Percentiles rank a stretch among this genome's conserved stretches.
These are phyloP conservation scores for Plecotus auritus DNA, from an alignment of 2,113 vertebrate species.

Conservation along the genomic window DNA sequence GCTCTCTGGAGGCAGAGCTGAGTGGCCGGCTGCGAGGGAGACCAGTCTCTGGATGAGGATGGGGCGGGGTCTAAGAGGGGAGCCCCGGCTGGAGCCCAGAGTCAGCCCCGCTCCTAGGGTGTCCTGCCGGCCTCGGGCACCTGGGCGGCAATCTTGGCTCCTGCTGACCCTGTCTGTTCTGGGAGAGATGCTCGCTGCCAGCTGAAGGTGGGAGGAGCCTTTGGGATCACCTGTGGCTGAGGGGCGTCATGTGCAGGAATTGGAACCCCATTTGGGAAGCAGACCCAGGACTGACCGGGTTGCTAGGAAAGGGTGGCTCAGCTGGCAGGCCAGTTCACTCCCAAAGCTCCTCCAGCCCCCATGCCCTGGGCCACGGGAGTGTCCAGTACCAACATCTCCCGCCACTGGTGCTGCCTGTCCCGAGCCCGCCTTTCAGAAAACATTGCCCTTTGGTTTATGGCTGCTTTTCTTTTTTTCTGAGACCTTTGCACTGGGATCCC, in stretches of 20 bases:
- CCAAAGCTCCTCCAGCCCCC: fast-evolving
- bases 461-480: neutral
- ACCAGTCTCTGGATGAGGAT: no score
- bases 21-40: neutral
- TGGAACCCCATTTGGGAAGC: neutral
- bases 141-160: neutral
- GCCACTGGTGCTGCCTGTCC: fast-evolving
- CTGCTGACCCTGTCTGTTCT: no score
- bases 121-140: no score
- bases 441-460: conserved; percentile 19
- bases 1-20: neutral
- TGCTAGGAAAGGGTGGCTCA: neutral
- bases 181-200: fast-evolving
- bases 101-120: neutral
- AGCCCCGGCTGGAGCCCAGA: neutral
- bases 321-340: neutral
- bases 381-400: neutral
- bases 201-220: neutral
- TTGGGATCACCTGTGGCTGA: neutral
- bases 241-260: fast-evolving
- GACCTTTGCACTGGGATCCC: conserved; percentile 28
- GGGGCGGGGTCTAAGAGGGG: no score
- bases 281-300: fast-evolving
- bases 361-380: neutral
- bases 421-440: neutral